Evolutionary conservation across 1,140 invertebrate genomes (phyloP).

Genomic region (Procambarus virginalis): DNA sequence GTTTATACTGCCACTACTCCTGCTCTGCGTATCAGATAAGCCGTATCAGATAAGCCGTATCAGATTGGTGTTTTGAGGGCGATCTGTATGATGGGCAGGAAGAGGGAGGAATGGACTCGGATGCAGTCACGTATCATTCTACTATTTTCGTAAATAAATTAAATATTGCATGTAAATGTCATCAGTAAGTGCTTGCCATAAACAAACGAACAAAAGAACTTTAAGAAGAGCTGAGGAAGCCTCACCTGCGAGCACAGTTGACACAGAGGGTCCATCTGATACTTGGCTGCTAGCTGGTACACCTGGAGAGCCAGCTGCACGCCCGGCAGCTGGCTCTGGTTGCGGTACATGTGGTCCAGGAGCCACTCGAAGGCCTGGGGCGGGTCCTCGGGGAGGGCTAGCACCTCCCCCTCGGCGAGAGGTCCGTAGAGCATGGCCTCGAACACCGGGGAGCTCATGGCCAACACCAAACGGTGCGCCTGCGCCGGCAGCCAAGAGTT

Average conservation of each 20-base stretch:
- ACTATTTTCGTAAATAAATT: no score
- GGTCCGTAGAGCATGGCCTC: slow-evolving; percentile 40
- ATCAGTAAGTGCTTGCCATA: no score
- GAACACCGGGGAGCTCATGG: slow-evolving; percentile 61
- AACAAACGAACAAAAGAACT: no score
- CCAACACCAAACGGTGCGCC: slow-evolving; percentile 56
- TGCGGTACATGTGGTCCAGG: slow-evolving; percentile 49
- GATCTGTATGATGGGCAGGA: no score
- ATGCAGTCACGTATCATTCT: no score
- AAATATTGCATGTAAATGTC: no score
- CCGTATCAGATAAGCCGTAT: no score
- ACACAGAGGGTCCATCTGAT: slow-evolving; percentile 41
- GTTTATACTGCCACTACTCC: no score
- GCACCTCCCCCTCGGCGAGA: not conserved
- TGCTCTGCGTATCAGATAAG: no score
- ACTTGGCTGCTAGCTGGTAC: slow-evolving; percentile 51
- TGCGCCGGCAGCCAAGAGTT: not conserved
- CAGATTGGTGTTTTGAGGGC: no score
- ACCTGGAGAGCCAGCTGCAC: slow-evolving; percentile 39
- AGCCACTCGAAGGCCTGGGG: slow-evolving; percentile 48
- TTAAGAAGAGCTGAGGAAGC: not conserved
- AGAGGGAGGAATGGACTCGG: no score
- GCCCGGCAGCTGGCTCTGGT: slow-evolving; percentile 23
- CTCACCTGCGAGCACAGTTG: slow-evolving; percentile 35
- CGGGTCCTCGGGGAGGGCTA: slow-evolving; percentile 33